A percentile compares a stretch with the other conserved stretches of the same genome.
phyloP scores from a whole-genome alignment of 2,113 vertebrate genomes.

The Anarhynchus alexandrinus region DNA sequence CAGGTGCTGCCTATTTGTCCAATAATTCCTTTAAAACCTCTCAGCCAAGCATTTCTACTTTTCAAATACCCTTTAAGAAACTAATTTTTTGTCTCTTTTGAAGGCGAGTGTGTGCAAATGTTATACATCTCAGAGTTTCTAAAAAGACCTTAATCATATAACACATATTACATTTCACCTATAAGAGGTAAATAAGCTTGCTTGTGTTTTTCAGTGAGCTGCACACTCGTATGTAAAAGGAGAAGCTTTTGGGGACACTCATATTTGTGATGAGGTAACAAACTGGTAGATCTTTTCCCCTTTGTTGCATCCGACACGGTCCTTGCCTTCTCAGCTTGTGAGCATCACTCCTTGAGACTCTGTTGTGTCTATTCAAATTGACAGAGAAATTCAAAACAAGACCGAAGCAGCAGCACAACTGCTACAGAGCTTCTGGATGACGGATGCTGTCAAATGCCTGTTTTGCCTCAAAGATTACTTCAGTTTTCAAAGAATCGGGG shows the following conservation, averaged over 20 bases:
- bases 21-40: neutral
- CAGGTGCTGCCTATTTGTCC: neutral
- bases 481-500: neutral
- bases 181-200: neutral
- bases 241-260: neutral
- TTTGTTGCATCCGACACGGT: rapidly evolving
- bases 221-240: neutral
- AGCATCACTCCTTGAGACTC: neutral
- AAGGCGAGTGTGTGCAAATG: neutral
- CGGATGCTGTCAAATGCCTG: neutral
- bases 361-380: neutral
- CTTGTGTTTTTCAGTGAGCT: neutral
- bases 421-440: neutral
- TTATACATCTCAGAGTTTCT: neutral
- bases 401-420: neutral
- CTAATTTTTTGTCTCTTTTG: neutral
- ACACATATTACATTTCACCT: neutral
- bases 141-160: rapidly evolving
- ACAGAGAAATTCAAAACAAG: constrained; percentile 15
- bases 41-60: neutral
- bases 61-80: neutral
- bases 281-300: neutral
- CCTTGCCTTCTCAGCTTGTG: neutral
- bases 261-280: neutral
- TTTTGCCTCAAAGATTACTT: constrained; percentile 24